Base-by-base conservation (phyloP, 2,888 invertebrate genomes). In the Cyclophora punctaria region DNA sequence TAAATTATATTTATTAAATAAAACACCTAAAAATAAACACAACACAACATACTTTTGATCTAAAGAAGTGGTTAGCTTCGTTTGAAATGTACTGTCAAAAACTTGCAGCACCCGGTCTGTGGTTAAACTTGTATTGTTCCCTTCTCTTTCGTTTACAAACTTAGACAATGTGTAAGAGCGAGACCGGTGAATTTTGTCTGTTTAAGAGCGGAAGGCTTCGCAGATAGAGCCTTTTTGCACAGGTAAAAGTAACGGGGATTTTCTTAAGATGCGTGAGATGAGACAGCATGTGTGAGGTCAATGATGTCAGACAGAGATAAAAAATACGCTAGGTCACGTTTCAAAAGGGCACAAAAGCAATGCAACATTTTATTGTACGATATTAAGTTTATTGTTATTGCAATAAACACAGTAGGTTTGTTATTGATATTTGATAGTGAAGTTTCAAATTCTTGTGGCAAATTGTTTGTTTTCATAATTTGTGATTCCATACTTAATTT, bases 241-340 rank as follows among this genome's bases (percentile, higher is more conserved):
- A 67, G 82, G 86, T 86, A 89, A 88, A 89, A 88, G 88, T 89
- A 89, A 89, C 89, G 89, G 88, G 75, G 78, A 73, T 77, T 86
- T 83, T 83, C 83, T 85, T 83, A 71, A 86, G 87, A 87, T 87
- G 81, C 78, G 80, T 80, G 79, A 79, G 73, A 53, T 69, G 88
- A 83, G 80, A 86, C 62, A 60, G 69, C 59, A 61, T 55, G 68
- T 72, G 61, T 53, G 67, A 71, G 78, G 75, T 77, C 73, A 74
- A 56, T 50, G 52, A 43, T 53, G 79, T 57, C 59, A 54, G 74
- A 85, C 45, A 51, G 77, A 69, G 83, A 84, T 20, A 47, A 53
- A 56, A 53, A 56, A 59, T 52, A 52, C 63, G 67, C 64, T 76
- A 74, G 81, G 83, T 86, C 84, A 80, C 71, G 75, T 76, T 74